Evolutionary conservation across 2,797 vertebrate genomes (phyloP).

Genomic region (Enteromius paludinosus): DNA sequence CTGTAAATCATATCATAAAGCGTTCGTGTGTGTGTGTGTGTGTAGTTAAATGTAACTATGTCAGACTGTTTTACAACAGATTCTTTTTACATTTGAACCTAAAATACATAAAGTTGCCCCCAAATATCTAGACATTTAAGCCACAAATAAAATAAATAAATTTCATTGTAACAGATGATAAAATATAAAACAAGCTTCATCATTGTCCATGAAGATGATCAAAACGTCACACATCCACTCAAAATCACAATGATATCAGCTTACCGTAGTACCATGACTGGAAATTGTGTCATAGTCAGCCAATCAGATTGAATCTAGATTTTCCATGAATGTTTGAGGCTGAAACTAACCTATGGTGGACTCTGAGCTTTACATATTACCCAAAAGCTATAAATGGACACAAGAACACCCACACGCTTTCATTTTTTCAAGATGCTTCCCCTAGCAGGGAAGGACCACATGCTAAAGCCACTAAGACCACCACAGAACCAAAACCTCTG

Average conservation of each 20-base stretch:
- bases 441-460: background rate
- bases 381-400: constrained; percentile 16
- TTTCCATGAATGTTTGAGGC: background rate
- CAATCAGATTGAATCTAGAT: constrained; percentile 25
- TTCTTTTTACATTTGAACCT: background rate
- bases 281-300: background rate
- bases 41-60: constrained; percentile 44
- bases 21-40: constrained; percentile 63
- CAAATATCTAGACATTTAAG: background rate
- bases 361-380: constrained; percentile 10
- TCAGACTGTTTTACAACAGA: background rate
- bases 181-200: background rate
- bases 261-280: background rate
- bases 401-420: background rate
- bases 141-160: background rate
- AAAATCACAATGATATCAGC: constrained; percentile 3
- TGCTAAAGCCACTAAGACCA: constrained; percentile 2
- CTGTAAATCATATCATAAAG: constrained; percentile 41
- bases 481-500: background rate
- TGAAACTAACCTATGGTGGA: constrained; percentile 17
- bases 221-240: background rate
- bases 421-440: background rate
- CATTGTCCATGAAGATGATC: background rate
- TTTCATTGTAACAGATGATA: background rate
- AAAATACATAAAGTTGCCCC: background rate